Evolutionary conservation across 2,888 invertebrate genomes (phyloP).

Genomic region (Theristus sp.): DNA sequence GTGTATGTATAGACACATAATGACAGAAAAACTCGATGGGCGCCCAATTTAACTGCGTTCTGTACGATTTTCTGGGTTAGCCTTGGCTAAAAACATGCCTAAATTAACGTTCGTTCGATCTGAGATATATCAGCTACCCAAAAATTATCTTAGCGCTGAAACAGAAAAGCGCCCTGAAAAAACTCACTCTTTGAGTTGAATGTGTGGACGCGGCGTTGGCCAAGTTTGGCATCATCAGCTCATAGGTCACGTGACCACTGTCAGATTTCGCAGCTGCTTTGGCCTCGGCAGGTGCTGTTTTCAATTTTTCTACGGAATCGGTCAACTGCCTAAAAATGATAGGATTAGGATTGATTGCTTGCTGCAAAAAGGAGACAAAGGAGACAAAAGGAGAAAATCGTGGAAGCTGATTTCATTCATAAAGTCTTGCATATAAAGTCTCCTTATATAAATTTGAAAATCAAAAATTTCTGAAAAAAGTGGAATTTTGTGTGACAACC

Average conservation of each 20-base stretch:
- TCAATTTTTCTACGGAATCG: conserved; percentile 17
- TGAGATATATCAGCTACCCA: too few species aligned
- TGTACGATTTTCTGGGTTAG: too few species aligned
- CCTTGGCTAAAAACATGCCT: too few species aligned
- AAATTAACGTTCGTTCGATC: too few species aligned
- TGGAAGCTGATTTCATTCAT: background rate
- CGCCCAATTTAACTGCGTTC: too few species aligned
- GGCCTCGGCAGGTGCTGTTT: conserved; percentile 2
- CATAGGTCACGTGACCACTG: background rate
- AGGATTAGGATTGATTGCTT: background rate
- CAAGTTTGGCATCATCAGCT: background rate
- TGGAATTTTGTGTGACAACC: too few species aligned
- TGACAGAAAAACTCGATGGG: too few species aligned
- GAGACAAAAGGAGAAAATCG: background rate
- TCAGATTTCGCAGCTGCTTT: background rate
- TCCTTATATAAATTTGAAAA: too few species aligned
- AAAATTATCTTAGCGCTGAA: too few species aligned
- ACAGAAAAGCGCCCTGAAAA: too few species aligned
- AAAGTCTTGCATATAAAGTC: too few species aligned
- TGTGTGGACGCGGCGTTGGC: background rate
- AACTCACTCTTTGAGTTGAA: background rate
- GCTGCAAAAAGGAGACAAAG: background rate
- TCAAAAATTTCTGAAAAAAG: background rate
- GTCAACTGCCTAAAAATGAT: background rate
- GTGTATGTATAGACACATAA: too few species aligned